phyloP scores from a whole-genome alignment of 2,888 invertebrate genomes.

The Aphelenchoides bicaudatus region DNA sequence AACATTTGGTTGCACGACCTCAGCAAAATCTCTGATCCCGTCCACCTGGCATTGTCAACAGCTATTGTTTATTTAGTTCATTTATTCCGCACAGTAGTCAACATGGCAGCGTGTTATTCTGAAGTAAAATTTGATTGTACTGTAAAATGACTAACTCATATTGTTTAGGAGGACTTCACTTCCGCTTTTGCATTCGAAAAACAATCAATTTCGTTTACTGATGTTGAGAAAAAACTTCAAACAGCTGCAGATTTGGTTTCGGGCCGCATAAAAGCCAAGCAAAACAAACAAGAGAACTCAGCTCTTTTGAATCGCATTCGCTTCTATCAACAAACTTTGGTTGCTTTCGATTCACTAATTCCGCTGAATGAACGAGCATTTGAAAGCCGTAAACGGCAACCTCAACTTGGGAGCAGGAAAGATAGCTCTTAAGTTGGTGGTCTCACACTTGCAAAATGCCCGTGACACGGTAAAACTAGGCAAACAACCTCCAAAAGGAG shows the following conservation, averaged over 20 bases:
- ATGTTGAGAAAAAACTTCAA: background rate
- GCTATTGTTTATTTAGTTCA: constrained; percentile 12
- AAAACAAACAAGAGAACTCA: constrained; percentile 15
- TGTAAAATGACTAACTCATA: background rate
- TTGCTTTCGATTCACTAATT: constrained; percentile 4
- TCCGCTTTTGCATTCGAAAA: background rate
- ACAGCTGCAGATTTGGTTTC: background rate
- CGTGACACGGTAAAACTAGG: constrained; percentile 23
- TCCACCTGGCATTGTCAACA: constrained; percentile 21
- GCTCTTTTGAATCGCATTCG: constrained; percentile 6
- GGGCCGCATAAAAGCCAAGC: constrained; percentile 1
- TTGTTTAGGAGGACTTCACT: constrained; percentile 8
- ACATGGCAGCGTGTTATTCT: constrained; percentile 19
- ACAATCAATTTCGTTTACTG: background rate
- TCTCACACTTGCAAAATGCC: background rate
- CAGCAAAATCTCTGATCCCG: constrained; percentile 17
- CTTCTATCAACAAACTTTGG: background rate
- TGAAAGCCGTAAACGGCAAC: too few relatives aligned
- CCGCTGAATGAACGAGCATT: background rate
- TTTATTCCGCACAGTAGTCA: constrained; percentile 16
- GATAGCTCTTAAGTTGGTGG: background rate
- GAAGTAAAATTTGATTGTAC: constrained; percentile 14
- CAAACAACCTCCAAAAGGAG: constrained; percentile 24
- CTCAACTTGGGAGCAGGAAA: background rate
- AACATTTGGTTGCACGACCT: constrained; percentile 31